Conservation (phyloP, 2,113 vertebrate genomes). For the Cyanistes caeruleus region DNA sequence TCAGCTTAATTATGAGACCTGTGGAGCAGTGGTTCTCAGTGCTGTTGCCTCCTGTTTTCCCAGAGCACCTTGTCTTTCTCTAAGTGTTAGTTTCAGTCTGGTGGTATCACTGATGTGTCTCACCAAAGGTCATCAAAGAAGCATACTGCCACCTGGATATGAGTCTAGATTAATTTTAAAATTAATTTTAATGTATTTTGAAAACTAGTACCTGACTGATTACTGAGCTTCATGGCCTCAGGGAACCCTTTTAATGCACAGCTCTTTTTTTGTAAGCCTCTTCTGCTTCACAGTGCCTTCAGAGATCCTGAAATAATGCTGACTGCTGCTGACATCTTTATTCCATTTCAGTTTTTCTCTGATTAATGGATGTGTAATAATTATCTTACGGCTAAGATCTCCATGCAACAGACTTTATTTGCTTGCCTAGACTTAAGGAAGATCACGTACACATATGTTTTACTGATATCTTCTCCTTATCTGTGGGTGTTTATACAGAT, state of each 20-base stretch:
- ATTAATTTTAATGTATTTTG: not conserved
- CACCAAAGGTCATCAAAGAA: not conserved
- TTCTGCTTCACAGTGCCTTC: not conserved
- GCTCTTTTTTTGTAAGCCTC: not conserved
- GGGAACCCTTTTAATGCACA: not conserved
- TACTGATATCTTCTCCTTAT: conserved; percentile 2
- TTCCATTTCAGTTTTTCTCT: conserved; percentile 24
- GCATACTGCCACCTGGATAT: not conserved
- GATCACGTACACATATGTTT: not conserved
- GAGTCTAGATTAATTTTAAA: not conserved
- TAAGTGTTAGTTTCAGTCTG: not conserved
- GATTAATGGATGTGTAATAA: conserved; percentile 30
- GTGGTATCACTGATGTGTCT: not conserved
- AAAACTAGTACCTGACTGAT: not conserved
- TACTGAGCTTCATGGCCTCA: not conserved
- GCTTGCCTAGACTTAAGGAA: conserved; percentile 43
- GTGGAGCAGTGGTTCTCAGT: not conserved
- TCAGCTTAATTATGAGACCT: not conserved
- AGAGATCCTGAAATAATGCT: conserved; percentile 10
- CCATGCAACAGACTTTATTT: conserved; percentile 39
- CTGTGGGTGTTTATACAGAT: not conserved
- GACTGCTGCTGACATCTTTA: conserved; percentile 18
- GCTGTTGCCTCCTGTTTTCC: not conserved
- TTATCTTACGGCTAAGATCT: conserved; percentile 32
- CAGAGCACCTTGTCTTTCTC: not conserved